Evolutionary conservation across 2,797 vertebrate species (phyloP).

Genomic region (Chiroxiphia lanceolata): DNA sequence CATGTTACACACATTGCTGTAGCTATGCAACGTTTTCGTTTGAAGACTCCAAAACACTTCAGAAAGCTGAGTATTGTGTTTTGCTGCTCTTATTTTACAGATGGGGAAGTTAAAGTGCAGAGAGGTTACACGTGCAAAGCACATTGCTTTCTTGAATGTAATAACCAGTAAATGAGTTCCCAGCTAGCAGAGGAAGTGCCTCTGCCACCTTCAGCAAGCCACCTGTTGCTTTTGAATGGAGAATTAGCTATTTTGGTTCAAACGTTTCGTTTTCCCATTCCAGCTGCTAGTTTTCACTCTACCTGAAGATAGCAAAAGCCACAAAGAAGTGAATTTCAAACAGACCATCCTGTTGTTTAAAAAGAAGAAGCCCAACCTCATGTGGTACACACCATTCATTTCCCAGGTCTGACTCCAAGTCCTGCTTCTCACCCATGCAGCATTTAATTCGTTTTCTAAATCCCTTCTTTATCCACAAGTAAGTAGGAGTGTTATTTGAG

Average conservation of each 20-base stretch:
- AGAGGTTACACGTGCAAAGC: conserved; percentile 54
- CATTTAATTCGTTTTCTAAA: not conserved
- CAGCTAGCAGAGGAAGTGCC: conserved; percentile 13
- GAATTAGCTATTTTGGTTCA: conserved; percentile 9
- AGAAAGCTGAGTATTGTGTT: not conserved
- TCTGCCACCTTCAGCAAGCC: conserved; percentile 41
- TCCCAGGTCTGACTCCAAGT: not conserved
- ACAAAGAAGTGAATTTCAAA: not conserved
- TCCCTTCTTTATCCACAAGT: conserved; percentile 3
- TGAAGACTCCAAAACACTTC: not conserved
- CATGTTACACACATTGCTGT: not conserved
- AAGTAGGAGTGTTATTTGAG: conserved; percentile 43
- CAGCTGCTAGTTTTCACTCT: not conserved
- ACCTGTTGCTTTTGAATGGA: conserved; percentile 35
- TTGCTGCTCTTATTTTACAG: conserved; percentile 8
- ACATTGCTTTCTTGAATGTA: conserved; percentile 27
- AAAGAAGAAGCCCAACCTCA: not conserved
- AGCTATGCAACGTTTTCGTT: not conserved
- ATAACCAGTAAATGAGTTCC: conserved; percentile 38
- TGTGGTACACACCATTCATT: not conserved
- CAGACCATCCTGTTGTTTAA: not conserved
- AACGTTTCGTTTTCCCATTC: not conserved
- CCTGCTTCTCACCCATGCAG: not conserved
- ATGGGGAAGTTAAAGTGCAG: conserved; percentile 27
- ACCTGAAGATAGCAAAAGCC: not conserved